Base-by-base conservation (phyloP, 2,888 invertebrate genomes). In the Thyatira batis region DNA sequence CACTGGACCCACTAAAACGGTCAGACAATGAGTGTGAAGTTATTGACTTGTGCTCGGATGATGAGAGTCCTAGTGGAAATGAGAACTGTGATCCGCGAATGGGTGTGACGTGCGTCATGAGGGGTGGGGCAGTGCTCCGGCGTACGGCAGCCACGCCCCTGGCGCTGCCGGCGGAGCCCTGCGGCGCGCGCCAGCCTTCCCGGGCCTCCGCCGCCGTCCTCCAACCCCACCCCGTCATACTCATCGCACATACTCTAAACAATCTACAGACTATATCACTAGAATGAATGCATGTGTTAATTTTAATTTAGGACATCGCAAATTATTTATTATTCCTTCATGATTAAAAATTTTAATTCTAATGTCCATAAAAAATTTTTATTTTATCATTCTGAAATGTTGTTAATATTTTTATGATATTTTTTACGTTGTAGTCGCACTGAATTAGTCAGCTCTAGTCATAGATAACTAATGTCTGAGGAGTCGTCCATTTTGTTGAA, bases 31-130 rank as follows among this genome's bases (percentile, higher is more conserved):
- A 85, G n/a, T 87, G 88, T 84, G 93, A 94, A 73, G 93, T 94
- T 76, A 95, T 95, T 67, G 94, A 95, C 77, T 90, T 95, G 74
- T 95, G 95, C 80, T 95, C 95, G 1, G 95, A 95, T 55, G 95
- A 95, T 66, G 95, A 95, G 58, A 77, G 76, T 65, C 67, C 81
- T 44, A 80, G 79, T 73, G 86, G 77, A 8, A 90, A 90, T 61
- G 90, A 91, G 66, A 91, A 91, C 63, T 87, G 84, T 73, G 92
- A 89, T 66, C 92, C 90, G 9, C 83, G 85, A 21, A 87, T 76
- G 11, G 89, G 85, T 6, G 80, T 89, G 57, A 71, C 89, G 9
- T 88, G 89, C 60, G 85, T 89, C 56, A 83, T 89, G 85, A 79
- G 85, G 27, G 86, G 88, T 1, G 85, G 87, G 10, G 85, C 88